phyloP scores from a whole-genome alignment of 2,113 vertebrate genomes.

The Seriola rivoliana region DNA sequence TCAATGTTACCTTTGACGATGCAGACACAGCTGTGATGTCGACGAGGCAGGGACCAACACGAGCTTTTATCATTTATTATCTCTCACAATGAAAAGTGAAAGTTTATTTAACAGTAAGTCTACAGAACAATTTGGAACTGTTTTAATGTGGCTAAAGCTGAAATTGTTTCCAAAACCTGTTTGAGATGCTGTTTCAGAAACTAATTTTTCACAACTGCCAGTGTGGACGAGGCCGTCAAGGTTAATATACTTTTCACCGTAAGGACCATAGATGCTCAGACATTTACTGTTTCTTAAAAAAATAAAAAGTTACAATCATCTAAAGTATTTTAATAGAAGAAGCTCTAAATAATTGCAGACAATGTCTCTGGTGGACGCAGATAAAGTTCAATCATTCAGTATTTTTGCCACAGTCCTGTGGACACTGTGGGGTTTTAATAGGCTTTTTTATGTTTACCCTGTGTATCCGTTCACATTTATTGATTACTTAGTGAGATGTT shows the following conservation, averaged over 20 bases:
- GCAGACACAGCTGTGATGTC: constrained; percentile 40
- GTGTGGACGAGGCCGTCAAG: constrained; percentile 47
- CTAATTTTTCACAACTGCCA: constrained; percentile 18
- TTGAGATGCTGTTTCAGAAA: constrained; percentile 19
- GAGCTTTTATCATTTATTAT: constrained; percentile 28
- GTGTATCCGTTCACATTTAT: constrained; percentile 92
- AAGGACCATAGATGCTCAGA: constrained; percentile 48
- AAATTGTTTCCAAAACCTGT: constrained; percentile 6
- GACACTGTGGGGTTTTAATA: constrained; percentile 88
- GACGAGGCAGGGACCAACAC: not conserved
- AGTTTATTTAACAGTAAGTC: constrained; percentile 31
- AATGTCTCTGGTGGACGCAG: constrained; percentile 65
- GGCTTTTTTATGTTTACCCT: constrained; percentile 87
- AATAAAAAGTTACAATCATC: constrained; percentile 53
- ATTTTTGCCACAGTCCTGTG: constrained; percentile 90
- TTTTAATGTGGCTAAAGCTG: constrained; percentile 26
- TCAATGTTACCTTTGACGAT: constrained; percentile 13
- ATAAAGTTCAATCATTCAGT: constrained; percentile 74
- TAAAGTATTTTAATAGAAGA: constrained; percentile 65
- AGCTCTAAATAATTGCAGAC: constrained; percentile 63
- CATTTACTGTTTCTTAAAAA: constrained; percentile 55
- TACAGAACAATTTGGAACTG: not conserved
- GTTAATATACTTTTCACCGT: constrained; percentile 42
- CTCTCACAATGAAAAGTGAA: constrained; percentile 8
- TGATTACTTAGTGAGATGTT: constrained; percentile 90